Conservation (phyloP, 1,140 invertebrate genomes). For the Trachymyrmex cornetzi region DNA sequence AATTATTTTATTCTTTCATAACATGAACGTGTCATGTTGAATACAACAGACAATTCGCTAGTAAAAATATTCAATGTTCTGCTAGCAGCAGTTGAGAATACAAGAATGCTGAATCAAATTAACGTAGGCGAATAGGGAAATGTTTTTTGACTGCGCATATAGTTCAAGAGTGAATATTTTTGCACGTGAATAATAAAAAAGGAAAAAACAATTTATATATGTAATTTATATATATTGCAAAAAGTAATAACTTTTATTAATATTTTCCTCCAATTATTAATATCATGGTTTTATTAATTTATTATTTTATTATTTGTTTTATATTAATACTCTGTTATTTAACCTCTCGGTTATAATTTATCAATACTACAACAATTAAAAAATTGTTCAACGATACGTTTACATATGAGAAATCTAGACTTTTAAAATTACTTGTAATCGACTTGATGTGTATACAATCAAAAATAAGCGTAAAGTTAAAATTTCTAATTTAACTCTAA, state of each 20-base stretch:
- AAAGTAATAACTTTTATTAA: not conserved
- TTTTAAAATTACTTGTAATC: not conserved
- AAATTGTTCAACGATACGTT: not conserved
- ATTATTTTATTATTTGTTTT: not conserved
- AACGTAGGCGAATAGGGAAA: not conserved
- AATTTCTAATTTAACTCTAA: constrained; percentile 4
- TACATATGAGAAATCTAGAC: not conserved
- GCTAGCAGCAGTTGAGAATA: not conserved
- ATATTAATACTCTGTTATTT: not conserved
- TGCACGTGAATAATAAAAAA: not conserved
- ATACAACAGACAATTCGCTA: constrained; percentile 25
- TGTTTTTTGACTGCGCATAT: not conserved
- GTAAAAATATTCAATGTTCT: constrained; percentile 30
- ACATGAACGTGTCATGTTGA: constrained; percentile 11
- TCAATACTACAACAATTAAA: not conserved
- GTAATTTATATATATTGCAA: no score
- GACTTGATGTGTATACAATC: not conserved
- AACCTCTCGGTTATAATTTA: not conserved
- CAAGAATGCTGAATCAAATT: constrained; percentile 35
- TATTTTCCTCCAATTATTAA: not conserved
- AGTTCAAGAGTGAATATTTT: not conserved
- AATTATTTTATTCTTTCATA: constrained; percentile 39
- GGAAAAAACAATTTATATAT: not conserved
- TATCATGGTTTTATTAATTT: not conserved
- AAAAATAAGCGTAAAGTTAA: not conserved